These are phyloP conservation scores for Bicyclus anynana DNA, from an alignment of 1,140 invertebrate species.

Conservation along the genomic window DNA sequence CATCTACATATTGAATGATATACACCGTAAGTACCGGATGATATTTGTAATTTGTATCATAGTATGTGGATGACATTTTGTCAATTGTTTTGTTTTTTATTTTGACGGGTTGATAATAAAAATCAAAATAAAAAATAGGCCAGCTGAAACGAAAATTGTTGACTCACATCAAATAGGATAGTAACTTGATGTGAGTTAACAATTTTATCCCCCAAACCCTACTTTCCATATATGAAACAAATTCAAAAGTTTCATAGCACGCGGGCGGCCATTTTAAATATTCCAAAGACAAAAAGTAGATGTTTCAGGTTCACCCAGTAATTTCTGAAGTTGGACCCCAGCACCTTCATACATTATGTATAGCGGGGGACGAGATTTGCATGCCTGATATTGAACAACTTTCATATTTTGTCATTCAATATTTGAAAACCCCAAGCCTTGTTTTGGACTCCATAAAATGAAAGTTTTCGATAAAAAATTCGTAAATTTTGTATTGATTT, in stretches of 20 bases:
- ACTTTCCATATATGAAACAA: not conserved
- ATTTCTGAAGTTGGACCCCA: conserved; percentile 11
- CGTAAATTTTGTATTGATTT: no score
- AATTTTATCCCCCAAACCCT: not conserved
- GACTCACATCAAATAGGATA: no score
- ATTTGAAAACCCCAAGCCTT: not conserved
- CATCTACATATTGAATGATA: no score
- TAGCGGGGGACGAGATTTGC: conserved; percentile 52
- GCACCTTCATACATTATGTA: conserved; percentile 57
- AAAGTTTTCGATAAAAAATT: not conserved
- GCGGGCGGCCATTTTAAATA: not conserved
- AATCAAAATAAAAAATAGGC: no score
- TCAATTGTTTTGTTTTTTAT: no score
- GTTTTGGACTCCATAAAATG: not conserved
- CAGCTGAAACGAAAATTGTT: no score
- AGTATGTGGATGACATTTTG: no score
- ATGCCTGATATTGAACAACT: conserved; percentile 62
- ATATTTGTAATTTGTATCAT: no score
- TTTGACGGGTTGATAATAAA: no score
- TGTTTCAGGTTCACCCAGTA: conserved; percentile 7
- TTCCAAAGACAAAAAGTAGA: conserved; percentile 4
- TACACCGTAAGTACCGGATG: no score
- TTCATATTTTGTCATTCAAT: conserved; percentile 61
- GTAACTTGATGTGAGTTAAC: not conserved
- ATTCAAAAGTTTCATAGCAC: not conserved